Conservation (phyloP, 1,140 invertebrate species). For the Akabosia matsudoensis region DNA sequence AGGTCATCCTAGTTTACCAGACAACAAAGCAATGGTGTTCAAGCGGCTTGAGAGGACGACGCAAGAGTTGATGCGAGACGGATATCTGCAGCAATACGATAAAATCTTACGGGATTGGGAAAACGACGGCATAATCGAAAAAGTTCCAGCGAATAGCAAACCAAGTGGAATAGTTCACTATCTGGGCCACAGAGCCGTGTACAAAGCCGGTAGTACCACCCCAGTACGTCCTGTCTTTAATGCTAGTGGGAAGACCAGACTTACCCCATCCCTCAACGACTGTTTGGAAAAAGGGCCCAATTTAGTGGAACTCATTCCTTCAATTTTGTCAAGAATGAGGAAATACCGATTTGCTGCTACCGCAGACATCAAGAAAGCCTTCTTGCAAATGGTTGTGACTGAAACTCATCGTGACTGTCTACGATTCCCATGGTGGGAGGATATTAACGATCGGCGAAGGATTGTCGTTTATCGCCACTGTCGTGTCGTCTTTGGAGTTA, state of each 20-base stretch:
- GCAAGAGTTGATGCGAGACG: conserved; percentile 44
- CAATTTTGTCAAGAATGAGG: background rate
- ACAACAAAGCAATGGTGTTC: conserved; percentile 42
- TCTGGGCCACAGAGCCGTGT: conserved; percentile 47
- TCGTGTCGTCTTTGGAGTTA: background rate
- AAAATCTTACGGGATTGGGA: conserved; percentile 48
- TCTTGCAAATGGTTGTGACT: background rate
- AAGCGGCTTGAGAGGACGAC: conserved; percentile 39
- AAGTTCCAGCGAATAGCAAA: conserved; percentile 36
- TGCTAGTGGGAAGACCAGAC: background rate
- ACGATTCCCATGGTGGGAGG: background rate
- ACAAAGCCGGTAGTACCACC: background rate
- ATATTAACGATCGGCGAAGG: background rate
- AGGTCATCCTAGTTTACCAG: conserved; percentile 43
- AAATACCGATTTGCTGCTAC: background rate
- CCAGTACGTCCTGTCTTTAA: background rate
- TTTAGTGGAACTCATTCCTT: background rate
- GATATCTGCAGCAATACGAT: conserved; percentile 47
- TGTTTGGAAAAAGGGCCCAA: conserved; percentile 8
- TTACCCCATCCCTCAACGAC: background rate
- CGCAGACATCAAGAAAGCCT: conserved; percentile 8
- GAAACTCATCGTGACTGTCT: background rate
- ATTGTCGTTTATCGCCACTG: background rate
- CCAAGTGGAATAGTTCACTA: conserved; percentile 35
- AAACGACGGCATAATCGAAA: conserved; percentile 48